Percentiles rank a stretch among this genome's conserved stretches.
Conservation (phyloP, 2,113 vertebrate genomes). For the Nesogale talazaci region DNA sequence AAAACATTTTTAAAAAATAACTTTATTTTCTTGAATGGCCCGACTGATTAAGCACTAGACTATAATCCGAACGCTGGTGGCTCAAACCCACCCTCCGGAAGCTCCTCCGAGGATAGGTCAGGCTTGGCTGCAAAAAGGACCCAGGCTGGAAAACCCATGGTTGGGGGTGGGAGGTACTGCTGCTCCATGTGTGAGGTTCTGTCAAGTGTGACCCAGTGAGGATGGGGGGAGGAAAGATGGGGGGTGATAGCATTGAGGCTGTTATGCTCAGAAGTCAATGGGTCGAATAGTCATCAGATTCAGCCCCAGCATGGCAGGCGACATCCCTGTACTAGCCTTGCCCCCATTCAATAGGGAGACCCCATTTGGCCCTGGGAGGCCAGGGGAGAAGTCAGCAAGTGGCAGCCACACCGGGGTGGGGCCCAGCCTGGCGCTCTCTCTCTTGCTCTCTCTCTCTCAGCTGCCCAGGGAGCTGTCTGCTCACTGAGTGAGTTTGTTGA, state of each 20-base stretch:
- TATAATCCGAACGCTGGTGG: neutral
- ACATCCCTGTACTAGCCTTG: rapidly evolving
- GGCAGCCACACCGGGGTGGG: neutral
- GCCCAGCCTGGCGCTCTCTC: neutral
- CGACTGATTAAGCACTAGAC: neutral
- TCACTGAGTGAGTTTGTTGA: neutral
- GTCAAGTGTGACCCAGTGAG: neutral
- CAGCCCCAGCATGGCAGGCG: neutral
- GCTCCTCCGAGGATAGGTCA: neutral
- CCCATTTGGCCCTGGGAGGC: neutral
- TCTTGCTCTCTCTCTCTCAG: neutral
- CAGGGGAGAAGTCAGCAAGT: neutral
- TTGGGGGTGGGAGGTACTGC: too few relatives aligned
- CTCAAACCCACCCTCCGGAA: neutral
- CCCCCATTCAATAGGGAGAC: neutral
- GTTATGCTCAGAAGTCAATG: neutral
- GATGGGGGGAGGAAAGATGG: neutral
- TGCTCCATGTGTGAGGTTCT: neutral
- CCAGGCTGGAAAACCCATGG: neutral
- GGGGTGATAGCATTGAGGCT: neutral
- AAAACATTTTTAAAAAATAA: neutral
- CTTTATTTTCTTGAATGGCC: neutral
- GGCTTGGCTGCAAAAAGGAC: neutral
- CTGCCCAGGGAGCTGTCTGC: neutral
- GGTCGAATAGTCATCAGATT: neutral